Base-by-base conservation (phyloP, 2,113 vertebrate genomes). In the Budorcas taxicolor region DNA sequence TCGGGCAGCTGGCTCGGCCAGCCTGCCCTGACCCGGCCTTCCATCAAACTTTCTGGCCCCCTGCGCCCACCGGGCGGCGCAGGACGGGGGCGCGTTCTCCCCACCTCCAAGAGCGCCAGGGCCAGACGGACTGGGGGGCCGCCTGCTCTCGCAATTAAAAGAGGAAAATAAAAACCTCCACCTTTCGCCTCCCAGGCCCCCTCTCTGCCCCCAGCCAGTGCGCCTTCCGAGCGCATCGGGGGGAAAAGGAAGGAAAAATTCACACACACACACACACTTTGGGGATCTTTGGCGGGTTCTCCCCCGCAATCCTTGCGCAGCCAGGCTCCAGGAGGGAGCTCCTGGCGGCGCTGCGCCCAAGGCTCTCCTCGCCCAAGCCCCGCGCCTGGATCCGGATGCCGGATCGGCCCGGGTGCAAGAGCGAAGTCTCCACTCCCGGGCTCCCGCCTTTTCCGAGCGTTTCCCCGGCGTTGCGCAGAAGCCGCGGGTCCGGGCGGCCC, bases 1-100 rank as follows among this genome's bases (percentile, higher is more conserved):
- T 96, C 94, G 83, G 45, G 97, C 94, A 36, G 96, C 86, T 89
- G 7, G 62, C 83, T 84, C 87, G 6, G 82, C 92, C 86, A 93
- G 25, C 78, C 96, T 96, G 97, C 98, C 95, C 93, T 92, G 97
- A 97, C 93, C 97, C 93, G 31, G 81, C 50, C 74, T 95, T 91
- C 64, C 97, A 96, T 95, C 97, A 95, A 98, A 98, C 97, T 98
- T 98, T 98, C 91, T 94, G 82, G 95, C 96, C 96, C 95, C 97
- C 29, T 5, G 93, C 94, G 71, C 93, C 93, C 95, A 87, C 84
- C 21, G 25, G 53, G n/a, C n/a, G 60, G 60, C 62, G 57, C 43
- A 23, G 33, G 52, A 85, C 47, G 36, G 92, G 90, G 74, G 50
- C 60, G 91, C 93, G 87, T 84, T 91, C 64, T 90, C 74, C 53